These are phyloP conservation scores for Schrankia costaestrigalis DNA, from an alignment of 2,888 invertebrate species.

Conservation along the genomic window DNA sequence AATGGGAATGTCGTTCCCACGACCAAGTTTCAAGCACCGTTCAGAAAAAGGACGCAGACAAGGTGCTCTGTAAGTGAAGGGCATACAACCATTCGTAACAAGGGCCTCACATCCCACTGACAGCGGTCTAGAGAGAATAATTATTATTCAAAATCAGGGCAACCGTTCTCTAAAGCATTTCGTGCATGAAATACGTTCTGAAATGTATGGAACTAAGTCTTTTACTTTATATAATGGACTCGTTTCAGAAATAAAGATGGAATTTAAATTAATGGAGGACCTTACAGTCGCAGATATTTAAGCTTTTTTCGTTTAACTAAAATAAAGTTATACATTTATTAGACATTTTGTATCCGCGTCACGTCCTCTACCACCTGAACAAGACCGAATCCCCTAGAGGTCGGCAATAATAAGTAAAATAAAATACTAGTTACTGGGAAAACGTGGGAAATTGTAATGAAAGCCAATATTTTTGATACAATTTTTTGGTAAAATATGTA, in stretches of 20 bases:
- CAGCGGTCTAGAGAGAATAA: slow-evolving; percentile 30
- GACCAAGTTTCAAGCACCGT: slow-evolving; percentile 26
- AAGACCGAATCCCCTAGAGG: slow-evolving; percentile 36
- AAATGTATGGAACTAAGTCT: slow-evolving; percentile 1
- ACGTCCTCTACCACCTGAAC: slow-evolving; percentile 38
- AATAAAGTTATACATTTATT: slow-evolving; percentile 17
- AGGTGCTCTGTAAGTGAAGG: slow-evolving; percentile 23
- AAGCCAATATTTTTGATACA: not conserved
- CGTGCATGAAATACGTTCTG: no score
- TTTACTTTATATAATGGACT: not conserved
- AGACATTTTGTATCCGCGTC: slow-evolving; percentile 33
- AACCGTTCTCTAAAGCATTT: slow-evolving; percentile 27
- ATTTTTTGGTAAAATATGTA: no score
- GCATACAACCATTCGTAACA: slow-evolving; percentile 30
- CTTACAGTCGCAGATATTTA: slow-evolving; percentile 6
- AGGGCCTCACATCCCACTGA: slow-evolving; percentile 26
- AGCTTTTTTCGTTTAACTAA: slow-evolving; percentile 8
- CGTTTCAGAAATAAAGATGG: not conserved
- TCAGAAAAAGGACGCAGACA: slow-evolving; percentile 33
- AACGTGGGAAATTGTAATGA: slow-evolving; percentile 11
- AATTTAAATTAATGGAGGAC: not conserved
- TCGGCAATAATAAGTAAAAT: slow-evolving; percentile 42
- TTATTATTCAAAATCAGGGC: not conserved
- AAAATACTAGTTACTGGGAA: slow-evolving; percentile 30
- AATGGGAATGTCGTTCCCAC: slow-evolving; percentile 22